phyloP scores from a whole-genome alignment of 2,797 vertebrate genomes.

The Eidolon dupreanum region DNA sequence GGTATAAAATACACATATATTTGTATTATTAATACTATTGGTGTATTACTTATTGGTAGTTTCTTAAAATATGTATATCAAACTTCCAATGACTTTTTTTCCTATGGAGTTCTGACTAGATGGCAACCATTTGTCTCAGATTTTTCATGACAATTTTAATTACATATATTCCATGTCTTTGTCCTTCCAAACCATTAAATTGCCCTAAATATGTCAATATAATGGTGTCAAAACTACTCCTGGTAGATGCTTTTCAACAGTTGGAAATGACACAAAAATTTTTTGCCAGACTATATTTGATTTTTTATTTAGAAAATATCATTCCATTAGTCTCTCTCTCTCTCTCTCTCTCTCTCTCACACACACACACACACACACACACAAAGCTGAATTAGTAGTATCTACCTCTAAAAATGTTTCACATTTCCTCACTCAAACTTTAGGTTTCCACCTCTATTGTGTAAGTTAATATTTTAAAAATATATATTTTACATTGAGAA shows the following conservation, averaged over 20 bases:
- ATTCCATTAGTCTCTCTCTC: not conserved
- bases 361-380: too few relatives aligned
- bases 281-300: not conserved
- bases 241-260: not conserved
- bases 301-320: slow-evolving; percentile 60
- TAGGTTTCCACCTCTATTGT: not conserved
- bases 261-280: slow-evolving; percentile 19
- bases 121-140: slow-evolving; percentile 29
- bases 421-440: not conserved
- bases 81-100: not conserved
- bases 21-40: not conserved
- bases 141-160: slow-evolving; percentile 49
- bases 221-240: slow-evolving; percentile 47
- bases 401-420: slow-evolving; percentile 5
- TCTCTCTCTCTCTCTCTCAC: too few relatives aligned
- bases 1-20: not conserved
- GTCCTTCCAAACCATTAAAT: slow-evolving; percentile 35
- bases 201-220: slow-evolving; percentile 51
- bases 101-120: not conserved
- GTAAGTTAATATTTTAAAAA: not conserved
- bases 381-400: not conserved
- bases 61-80: not conserved
- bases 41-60: not conserved
- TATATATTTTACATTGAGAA: not conserved
- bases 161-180: not conserved